phyloP scores from a whole-genome alignment of 2,797 vertebrate species.

The Apodemus agrarius region DNA sequence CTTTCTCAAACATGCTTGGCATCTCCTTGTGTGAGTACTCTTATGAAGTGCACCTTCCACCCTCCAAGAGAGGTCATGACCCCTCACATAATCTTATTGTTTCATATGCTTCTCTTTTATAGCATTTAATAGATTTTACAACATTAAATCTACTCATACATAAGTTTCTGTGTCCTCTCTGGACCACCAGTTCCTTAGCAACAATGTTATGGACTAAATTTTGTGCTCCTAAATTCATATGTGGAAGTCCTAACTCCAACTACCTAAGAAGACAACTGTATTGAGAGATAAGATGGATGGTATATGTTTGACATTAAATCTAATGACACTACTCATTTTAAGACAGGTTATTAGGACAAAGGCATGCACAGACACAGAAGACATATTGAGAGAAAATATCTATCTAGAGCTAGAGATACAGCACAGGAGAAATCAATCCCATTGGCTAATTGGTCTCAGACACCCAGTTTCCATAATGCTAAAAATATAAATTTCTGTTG shows the following conservation, averaged over 20 bases:
- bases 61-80: background rate
- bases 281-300: background rate
- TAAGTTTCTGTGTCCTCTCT: background rate
- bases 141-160: slow-evolving; percentile 7
- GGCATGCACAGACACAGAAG: background rate
- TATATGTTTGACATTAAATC: background rate
- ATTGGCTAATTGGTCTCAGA: background rate
- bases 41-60: background rate
- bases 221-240: background rate
- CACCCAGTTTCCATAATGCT: background rate
- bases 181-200: background rate
- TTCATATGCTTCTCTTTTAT: background rate
- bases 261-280: background rate
- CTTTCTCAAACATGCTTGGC: background rate
- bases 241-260: background rate
- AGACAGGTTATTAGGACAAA: background rate
- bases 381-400: background rate
- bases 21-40: background rate
- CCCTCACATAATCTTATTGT: background rate
- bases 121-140: background rate
- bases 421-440: background rate
- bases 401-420: background rate
- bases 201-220: background rate
- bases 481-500: background rate
- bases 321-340: background rate